Base-by-base conservation (phyloP, 2,797 vertebrate genomes). In the Lindbergichthys nudifrons region DNA sequence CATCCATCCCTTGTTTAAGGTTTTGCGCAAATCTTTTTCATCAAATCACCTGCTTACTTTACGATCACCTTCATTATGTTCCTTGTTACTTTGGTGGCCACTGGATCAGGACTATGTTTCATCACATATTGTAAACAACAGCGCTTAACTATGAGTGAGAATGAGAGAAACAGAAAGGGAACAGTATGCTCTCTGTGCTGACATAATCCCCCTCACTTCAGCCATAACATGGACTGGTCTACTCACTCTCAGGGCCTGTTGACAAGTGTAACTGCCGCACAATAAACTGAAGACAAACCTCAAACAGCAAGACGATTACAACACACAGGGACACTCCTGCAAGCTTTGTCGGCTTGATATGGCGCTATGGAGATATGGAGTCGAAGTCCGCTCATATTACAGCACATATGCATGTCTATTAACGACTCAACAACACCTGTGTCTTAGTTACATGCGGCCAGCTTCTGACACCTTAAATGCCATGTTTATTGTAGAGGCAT, bases 201-300 rank as follows among this genome's bases (percentile, higher is more conserved):
- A 84, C 69, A 80, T 92, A 93, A 94, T 94, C 92, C 89, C 79
- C 79, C 82, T 86, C 83, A 87, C 80, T 91, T 88, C 72, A 82
- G 74, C 82, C 85, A 79, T 26, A 91, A 85, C 69, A 71, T 78
- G 77, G 73, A 86, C 85, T 79, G 68, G 54, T 79, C 79, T 45
- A 63, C 84, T 82, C 64, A 58, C 80, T 81, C 88, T 78, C 75
- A 30, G 69, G 46, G 78, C 78, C 75, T 58, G 80, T 65, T 85
- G 76, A 83, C 75, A 75, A 90, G 82, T 83, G 87, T 82, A 65
- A 54, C 70, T 47, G 73, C 85, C 57, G 45, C 85, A 87, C 82
- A 89, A 82, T 72, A 71, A 86, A 86, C 73, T 59, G 54, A 32
- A 65, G 62, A 80, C 80, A 81, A 82, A 80, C 65, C 66, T 65